phyloP scores from a whole-genome alignment of 1,140 invertebrate species.

The Bursaphelenchus mucronatus region DNA sequence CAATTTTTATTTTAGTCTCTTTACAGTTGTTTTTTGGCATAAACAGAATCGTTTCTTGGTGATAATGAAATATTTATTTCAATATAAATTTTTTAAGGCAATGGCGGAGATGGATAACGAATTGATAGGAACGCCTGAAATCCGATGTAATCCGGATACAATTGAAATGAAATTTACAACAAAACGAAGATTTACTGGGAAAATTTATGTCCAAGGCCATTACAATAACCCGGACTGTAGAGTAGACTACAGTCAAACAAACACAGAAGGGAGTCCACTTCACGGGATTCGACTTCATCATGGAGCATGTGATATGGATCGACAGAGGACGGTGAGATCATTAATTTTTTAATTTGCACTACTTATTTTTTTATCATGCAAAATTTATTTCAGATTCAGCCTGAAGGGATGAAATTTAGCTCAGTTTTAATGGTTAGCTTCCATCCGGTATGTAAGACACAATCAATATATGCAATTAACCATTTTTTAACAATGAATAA shows the following conservation, averaged over 20 bases:
- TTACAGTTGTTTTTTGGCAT: not conserved
- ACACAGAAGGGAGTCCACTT: conserved; percentile 38
- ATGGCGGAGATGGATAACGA: conserved; percentile 46
- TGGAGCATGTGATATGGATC: conserved; percentile 58
- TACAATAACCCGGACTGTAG: conserved; percentile 58
- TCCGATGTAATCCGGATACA: conserved; percentile 56
- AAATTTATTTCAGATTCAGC: conserved; percentile 12
- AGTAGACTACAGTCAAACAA: conserved; percentile 52
- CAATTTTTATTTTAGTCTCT: conserved; percentile 1
- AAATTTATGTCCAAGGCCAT: conserved; percentile 58
- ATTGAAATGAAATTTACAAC: conserved; percentile 59
- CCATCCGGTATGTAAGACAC: conserved; percentile 47
- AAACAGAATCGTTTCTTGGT: not conserved
- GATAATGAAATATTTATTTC: not conserved
- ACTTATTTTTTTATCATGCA: conserved; percentile 11
- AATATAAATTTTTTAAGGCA: conserved; percentile 8
- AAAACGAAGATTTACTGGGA: conserved; percentile 50
- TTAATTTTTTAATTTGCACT: conserved; percentile 11
- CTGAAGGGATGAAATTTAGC: conserved; percentile 56
- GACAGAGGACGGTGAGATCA: conserved; percentile 47
- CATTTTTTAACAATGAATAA: not conserved
- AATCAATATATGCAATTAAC: not conserved
- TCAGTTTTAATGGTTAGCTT: conserved; percentile 58
- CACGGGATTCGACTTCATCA: conserved; percentile 57
- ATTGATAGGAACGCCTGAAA: conserved; percentile 51